Evolutionary conservation across 2,113 vertebrate genomes (phyloP), one percentile per base, ranked within the genome.

Genomic region (Phylloscopus trochiloides): DNA sequence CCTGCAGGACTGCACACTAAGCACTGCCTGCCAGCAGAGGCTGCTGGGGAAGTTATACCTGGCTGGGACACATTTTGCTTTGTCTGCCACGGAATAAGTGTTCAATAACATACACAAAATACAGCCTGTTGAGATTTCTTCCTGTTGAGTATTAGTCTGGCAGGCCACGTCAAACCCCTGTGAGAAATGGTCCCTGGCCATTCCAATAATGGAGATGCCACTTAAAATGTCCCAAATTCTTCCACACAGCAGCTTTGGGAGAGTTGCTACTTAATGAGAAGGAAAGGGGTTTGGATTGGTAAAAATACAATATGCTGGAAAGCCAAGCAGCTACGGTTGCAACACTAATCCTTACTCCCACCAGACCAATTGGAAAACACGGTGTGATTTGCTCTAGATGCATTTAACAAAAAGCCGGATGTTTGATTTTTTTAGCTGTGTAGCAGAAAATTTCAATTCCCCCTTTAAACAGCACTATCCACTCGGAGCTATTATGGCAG

Each of bases 171-270:
- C 36, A 63, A 26, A 9, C 20, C 10, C 9, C 8, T 1, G 1
- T 25, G 54, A 68, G 80, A 38, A 92, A 57, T 0, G 0, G 29
- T 77, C 45, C 47, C 42, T 42, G 28, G 9, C 40, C 0, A 0
- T 42, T 66, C 51, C 57, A 40, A 0, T 26, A 29, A 67, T 3
- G 24, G 43, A 86, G 36, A 18, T 59, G 83, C 48, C 10, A 8
- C 25, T 92, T 76, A 24, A 79, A 79, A 48, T 14, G 25, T 63
- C 70, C 28, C 31, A 38, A 63, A 26, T 72, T 58, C 57, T 81
- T 65, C 45, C 17, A 4, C 21, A 32, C 28, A 42, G 34, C 24
- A 54, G 20, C 1, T 28, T 74, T n/a, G 13, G 13, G 48, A 63
- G 6, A 16, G 26, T 42, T 76, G n/a, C n/a, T 90, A 2, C 29